Conservation (phyloP, 2,888 invertebrate genomes). For the Lomographa bimaculata region DNA sequence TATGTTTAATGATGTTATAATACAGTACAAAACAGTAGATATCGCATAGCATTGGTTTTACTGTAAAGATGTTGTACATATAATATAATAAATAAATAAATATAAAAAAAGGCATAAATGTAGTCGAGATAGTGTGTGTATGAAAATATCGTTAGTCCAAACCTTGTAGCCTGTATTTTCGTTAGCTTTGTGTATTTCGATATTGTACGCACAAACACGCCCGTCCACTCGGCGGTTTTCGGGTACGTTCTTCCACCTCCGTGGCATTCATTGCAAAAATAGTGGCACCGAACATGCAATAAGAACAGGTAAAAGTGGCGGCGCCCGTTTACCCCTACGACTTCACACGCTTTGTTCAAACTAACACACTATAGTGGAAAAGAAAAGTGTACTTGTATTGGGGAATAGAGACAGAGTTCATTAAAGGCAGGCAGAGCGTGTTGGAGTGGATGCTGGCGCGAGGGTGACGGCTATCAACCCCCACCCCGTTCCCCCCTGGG, state of each 20-base stretch:
- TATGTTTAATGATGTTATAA: too few relatives aligned
- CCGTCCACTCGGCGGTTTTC: neutral
- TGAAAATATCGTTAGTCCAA: too few relatives aligned
- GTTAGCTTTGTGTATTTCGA: too few relatives aligned
- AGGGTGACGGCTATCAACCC: constrained; percentile 54
- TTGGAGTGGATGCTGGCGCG: constrained; percentile 69
- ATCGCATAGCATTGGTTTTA: too few relatives aligned
- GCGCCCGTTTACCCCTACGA: constrained; percentile 66
- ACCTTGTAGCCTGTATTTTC: too few relatives aligned
- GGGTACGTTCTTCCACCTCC: constrained; percentile 40
- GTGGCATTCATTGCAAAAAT: constrained; percentile 62
- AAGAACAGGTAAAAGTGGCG: constrained; percentile 62
- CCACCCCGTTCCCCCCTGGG: constrained; percentile 27
- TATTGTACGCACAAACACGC: too few relatives aligned
- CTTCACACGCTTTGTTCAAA: constrained; percentile 74
- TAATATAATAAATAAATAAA: too few relatives aligned
- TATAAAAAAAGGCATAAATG: too few relatives aligned
- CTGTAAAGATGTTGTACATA: too few relatives aligned
- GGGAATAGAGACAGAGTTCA: constrained; percentile 80
- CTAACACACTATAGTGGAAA: constrained; percentile 74
- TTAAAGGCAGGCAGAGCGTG: constrained; percentile 79
- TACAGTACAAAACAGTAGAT: too few relatives aligned
- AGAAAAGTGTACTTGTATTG: constrained; percentile 80
- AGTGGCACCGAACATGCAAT: constrained; percentile 54
- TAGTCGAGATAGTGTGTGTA: too few relatives aligned